These are phyloP conservation scores for Salpingus planirostris DNA, from an alignment of 2,888 invertebrate genomes.

Conservation along the genomic window DNA sequence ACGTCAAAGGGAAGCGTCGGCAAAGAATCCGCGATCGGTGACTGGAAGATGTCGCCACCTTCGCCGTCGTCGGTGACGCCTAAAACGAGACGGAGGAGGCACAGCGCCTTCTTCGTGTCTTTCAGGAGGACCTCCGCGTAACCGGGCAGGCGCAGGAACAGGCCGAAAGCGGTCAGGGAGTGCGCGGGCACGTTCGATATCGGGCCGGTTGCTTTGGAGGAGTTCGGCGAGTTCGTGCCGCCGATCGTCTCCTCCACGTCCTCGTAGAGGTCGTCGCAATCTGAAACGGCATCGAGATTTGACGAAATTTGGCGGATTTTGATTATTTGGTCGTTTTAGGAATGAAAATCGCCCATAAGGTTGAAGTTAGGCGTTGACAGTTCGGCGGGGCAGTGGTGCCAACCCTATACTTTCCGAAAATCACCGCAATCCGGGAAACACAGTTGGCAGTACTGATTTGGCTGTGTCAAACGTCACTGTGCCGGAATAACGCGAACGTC, in stretches of 20 bases:
- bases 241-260: conserved; percentile 50
- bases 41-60: conserved; percentile 68
- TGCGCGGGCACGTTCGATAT: conserved; percentile 75
- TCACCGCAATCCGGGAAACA: no score
- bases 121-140: conserved; percentile 83
- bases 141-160: conserved; percentile 80
- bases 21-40: conserved; percentile 57
- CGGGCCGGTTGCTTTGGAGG: conserved; percentile 44
- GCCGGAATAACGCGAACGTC: no score
- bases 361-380: no score
- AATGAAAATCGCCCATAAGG: no score
- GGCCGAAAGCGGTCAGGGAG: conserved; percentile 81
- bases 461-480: no score
- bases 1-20: conserved; percentile 75
- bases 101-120: conserved; percentile 77
- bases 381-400: no score
- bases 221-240: conserved; percentile 38
- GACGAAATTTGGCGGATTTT: no score
- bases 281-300: conserved; percentile 31
- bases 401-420: no score
- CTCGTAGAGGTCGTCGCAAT: conserved; percentile 54
- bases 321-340: background rate
- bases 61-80: conserved; percentile 90
- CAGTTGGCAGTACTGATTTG: no score
- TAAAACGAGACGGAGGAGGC: conserved; percentile 74